Conservation (phyloP, 53 echinoderm and acorn worm genomes). For the Holothuria scabra region DNA sequence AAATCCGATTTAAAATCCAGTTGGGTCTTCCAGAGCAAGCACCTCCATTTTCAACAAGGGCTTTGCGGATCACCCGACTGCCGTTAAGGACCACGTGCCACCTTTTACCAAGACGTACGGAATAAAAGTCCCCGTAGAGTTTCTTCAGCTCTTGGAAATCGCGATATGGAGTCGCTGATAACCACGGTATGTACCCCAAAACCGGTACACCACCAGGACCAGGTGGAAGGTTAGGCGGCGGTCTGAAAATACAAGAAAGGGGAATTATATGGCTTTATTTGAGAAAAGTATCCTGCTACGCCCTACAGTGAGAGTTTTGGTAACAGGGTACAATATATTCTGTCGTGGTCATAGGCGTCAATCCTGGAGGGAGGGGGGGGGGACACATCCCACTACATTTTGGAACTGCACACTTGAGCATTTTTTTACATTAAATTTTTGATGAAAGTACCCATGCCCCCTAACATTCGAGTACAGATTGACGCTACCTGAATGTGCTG, state of each 20-base stretch:
- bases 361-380: too few relatives aligned
- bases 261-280: not conserved
- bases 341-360: too few relatives aligned
- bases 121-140: constrained; percentile 75
- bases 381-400: too few relatives aligned
- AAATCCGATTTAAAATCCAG: constrained; percentile 81
- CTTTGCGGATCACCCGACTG: constrained; percentile 63
- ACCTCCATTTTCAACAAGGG: constrained; percentile 69
- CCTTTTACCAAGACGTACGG: constrained; percentile 68
- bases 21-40: constrained; percentile 78
- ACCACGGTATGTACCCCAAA: constrained; percentile 82
- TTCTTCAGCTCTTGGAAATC: constrained; percentile 58
- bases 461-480: too few relatives aligned
- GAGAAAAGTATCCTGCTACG: too few relatives aligned
- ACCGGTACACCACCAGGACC: constrained; percentile 80
- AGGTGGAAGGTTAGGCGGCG: constrained; percentile 47
- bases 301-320: too few relatives aligned
- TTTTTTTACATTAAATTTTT: too few relatives aligned
- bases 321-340: too few relatives aligned
- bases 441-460: too few relatives aligned
- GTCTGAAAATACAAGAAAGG: not conserved
- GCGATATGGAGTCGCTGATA: constrained; percentile 66
- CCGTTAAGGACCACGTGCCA: constrained; percentile 78
- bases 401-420: too few relatives aligned
- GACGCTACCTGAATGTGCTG: too few relatives aligned